A percentile compares a stretch with the other conserved stretches of the same genome.
phyloP scores from a whole-genome alignment of 1,140 invertebrate species.

The Belonocnema kinseyi region DNA sequence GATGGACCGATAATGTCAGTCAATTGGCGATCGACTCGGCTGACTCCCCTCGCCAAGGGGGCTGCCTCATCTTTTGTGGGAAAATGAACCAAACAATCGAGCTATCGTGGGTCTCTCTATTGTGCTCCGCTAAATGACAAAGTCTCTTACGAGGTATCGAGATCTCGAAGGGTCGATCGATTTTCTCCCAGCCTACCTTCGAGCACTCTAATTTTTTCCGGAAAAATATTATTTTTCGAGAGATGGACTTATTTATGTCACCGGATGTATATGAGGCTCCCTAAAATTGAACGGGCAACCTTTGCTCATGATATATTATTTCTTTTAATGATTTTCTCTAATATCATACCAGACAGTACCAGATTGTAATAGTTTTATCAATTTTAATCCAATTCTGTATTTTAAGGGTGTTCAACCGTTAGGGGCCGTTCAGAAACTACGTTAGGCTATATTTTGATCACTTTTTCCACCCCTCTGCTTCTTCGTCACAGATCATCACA shows the following conservation, averaged over 20 bases:
- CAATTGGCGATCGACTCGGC: constrained; percentile 69
- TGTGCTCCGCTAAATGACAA: constrained; percentile 57
- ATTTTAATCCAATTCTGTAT: too few relatives aligned
- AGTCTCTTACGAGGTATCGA: constrained; percentile 38
- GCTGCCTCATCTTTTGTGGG: constrained; percentile 52
- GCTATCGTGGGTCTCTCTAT: constrained; percentile 46
- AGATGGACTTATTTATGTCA: background rate
- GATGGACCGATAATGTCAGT: constrained; percentile 71
- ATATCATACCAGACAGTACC: background rate
- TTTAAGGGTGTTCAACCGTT: too few relatives aligned
- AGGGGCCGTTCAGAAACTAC: too few relatives aligned
- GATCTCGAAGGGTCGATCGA: constrained; percentile 35
- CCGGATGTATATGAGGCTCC: background rate
- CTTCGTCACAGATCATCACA: too few relatives aligned
- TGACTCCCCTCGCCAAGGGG: constrained; percentile 31
- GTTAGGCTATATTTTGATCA: too few relatives aligned
- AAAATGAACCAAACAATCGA: constrained; percentile 66
- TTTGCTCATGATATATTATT: constrained; percentile 4
- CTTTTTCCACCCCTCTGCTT: too few relatives aligned
- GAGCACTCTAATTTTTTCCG: constrained; percentile 30
- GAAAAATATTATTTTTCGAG: constrained; percentile 24
- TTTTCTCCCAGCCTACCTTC: constrained; percentile 5
- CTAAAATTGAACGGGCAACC: background rate
- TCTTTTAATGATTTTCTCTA: background rate
- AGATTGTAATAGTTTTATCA: too few relatives aligned